phyloP scores from a whole-genome alignment of 2,113 vertebrate species.

The Petaurus breviceps region DNA sequence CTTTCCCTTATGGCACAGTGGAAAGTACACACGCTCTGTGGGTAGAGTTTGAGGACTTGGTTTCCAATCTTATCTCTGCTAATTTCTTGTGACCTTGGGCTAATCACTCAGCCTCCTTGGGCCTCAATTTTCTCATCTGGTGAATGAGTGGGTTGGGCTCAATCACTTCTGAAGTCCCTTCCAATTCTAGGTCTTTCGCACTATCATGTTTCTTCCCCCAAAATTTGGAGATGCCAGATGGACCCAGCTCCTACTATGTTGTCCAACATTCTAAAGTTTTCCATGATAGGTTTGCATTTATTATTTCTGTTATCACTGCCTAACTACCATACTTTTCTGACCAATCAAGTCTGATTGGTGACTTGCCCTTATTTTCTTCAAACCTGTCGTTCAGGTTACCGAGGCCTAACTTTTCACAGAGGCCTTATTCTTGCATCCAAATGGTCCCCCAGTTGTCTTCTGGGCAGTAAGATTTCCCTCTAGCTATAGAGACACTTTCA shows the following conservation, averaged over 20 bases:
- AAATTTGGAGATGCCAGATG: neutral
- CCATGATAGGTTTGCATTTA: neutral
- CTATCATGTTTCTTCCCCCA: neutral
- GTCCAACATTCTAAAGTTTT: neutral
- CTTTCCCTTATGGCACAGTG: neutral
- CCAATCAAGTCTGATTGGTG: conserved; percentile 23
- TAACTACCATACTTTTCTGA: conserved; percentile 20
- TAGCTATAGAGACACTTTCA: neutral
- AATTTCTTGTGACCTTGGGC: neutral
- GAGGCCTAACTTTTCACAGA: neutral
- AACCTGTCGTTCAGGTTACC: neutral
- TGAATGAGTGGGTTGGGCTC: neutral
- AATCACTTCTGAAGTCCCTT: neutral
- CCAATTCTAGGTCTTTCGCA: neutral
- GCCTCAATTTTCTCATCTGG: neutral
- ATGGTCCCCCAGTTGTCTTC: conserved; percentile 10
- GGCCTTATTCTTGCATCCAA: neutral
- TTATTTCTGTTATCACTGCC: neutral
- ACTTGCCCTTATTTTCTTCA: conserved; percentile 19
- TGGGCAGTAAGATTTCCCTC: conserved; percentile 21
- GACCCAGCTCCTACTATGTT: neutral
- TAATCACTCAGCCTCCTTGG: neutral
- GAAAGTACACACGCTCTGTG: neutral
- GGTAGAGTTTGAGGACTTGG: neutral
- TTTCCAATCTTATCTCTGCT: neutral